phyloP scores from a whole-genome alignment of 2,797 vertebrate species.

The Poeciliopsis gracilis region DNA sequence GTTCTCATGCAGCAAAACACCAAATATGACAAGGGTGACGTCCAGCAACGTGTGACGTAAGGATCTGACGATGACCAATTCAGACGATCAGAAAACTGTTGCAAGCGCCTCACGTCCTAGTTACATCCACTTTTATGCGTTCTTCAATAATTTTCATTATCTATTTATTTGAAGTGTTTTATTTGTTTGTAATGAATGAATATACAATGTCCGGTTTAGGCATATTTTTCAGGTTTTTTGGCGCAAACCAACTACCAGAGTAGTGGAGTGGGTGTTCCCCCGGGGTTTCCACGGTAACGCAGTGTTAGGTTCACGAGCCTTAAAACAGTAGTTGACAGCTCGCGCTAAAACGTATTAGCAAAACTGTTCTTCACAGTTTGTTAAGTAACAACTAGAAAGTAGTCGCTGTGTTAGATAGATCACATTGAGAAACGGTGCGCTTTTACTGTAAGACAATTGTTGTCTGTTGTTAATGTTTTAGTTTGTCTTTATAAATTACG shows the following conservation, averaged over 20 bases:
- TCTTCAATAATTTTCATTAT: background rate
- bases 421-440: background rate
- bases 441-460: background rate
- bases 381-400: background rate
- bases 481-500: background rate
- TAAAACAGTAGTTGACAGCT: background rate
- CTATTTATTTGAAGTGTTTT: background rate
- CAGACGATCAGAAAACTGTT: background rate
- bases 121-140: background rate
- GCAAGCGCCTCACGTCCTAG: background rate
- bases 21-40: background rate
- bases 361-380: background rate
- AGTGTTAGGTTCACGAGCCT: background rate
- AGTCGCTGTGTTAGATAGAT: background rate
- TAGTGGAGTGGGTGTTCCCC: background rate
- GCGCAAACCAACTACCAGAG: background rate
- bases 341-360: background rate
- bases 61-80: background rate
- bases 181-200: background rate
- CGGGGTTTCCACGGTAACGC: conserved; percentile 33
- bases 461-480: background rate
- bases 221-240: background rate
- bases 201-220: background rate
- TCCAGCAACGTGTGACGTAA: conserved; percentile 28
- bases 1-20: background rate